Evolutionary conservation across 35 echinoderm and acorn worm species (phyloP).

Genomic region (Lytechinus variegatus): DNA sequence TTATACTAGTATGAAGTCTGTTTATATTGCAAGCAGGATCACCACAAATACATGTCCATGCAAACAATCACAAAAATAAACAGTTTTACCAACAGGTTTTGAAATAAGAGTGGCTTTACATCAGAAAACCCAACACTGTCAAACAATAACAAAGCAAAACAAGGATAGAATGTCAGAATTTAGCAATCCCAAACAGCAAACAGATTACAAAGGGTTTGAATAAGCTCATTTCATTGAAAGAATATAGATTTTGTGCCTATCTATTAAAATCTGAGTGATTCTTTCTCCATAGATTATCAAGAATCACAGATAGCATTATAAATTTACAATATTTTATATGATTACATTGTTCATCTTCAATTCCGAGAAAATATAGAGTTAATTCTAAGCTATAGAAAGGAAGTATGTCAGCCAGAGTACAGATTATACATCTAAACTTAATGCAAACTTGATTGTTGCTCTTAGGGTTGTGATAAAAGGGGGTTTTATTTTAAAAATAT

Average conservation of each 20-base stretch:
- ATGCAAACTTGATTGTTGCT: not conserved
- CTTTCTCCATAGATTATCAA: too few species aligned
- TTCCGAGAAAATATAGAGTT: too few species aligned
- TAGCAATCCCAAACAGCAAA: not conserved
- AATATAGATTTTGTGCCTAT: too few species aligned
- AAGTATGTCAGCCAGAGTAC: not conserved
- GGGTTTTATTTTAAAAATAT: too few species aligned
- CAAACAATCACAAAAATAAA: not conserved
- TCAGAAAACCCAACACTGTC: not conserved
- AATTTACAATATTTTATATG: too few species aligned
- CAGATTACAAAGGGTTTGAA: too few species aligned
- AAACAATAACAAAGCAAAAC: not conserved
- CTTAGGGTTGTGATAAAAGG: too few species aligned
- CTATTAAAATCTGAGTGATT: too few species aligned
- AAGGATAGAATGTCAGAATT: not conserved
- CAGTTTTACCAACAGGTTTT: not conserved
- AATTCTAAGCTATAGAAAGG: not conserved
- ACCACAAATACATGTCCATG: not conserved
- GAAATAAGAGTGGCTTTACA: not conserved
- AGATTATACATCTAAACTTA: not conserved
- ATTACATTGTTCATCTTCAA: too few species aligned
- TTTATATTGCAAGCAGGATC: conserved; percentile 1
- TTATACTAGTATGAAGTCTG: not conserved
- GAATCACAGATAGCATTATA: too few species aligned
- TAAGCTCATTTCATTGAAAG: too few species aligned